These are phyloP conservation scores for Margaritifera margaritifera DNA, from an alignment of 2,888 invertebrate species.

Conservation along the genomic window DNA sequence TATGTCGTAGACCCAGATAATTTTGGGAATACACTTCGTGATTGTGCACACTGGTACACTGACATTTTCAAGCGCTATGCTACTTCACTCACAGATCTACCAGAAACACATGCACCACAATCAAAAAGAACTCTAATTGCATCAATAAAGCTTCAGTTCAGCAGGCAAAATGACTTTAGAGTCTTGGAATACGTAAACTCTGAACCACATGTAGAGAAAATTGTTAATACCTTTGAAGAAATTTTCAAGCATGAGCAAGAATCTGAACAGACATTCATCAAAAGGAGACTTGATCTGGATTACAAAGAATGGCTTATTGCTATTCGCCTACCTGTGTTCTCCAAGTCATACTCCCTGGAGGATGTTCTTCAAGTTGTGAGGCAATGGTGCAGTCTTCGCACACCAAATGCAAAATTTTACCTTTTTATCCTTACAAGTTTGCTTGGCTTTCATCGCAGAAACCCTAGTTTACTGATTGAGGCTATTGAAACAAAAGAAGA, in stretches of 20 bases:
- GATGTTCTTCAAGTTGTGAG: constrained; percentile 27
- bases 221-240: constrained; percentile 26
- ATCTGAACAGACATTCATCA: constrained; percentile 4
- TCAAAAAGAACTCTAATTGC: constrained; percentile 26
- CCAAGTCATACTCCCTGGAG: constrained; percentile 17
- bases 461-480: constrained; percentile 15
- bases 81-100: constrained; percentile 2
- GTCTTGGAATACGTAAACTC: constrained; percentile 14
- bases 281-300: constrained; percentile 30
- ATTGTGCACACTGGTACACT: constrained; percentile 17
- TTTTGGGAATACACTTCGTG: constrained; percentile 11
- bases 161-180: constrained; percentile 8
- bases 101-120: constrained; percentile 10
- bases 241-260: constrained; percentile 21
- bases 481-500: constrained; percentile 18
- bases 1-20: constrained; percentile 20
- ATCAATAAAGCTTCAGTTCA: constrained; percentile 30
- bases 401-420: constrained; percentile 28
- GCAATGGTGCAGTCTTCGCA: constrained; percentile 23
- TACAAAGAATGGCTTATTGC: constrained; percentile 39
- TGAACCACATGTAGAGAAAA: constrained; percentile 10
- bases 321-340: constrained; percentile 17
- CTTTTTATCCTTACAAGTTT: constrained; percentile 25
- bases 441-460: constrained; percentile 18
- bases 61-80: constrained; percentile 17